These are phyloP conservation scores for Zaprionus kolodkinae DNA, from an alignment of 1,140 invertebrate species.

Conservation along the genomic window DNA sequence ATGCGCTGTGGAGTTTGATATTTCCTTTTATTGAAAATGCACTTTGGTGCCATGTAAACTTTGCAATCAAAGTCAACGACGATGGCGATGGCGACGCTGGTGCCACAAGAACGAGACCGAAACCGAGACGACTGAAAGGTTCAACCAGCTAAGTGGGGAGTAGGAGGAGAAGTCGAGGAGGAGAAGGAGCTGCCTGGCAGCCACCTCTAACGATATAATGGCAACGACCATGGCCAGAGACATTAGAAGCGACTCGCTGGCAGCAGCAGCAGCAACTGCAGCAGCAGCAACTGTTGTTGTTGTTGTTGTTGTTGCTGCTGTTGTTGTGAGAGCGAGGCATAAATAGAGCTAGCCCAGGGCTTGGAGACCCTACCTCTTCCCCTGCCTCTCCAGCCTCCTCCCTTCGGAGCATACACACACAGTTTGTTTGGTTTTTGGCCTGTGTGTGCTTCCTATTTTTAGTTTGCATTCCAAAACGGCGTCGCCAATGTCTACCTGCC, in stretches of 20 bases:
- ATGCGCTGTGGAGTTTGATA: constrained; percentile 69
- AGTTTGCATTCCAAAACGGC: constrained; percentile 60
- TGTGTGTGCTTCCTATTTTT: constrained; percentile 51
- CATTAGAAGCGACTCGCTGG: constrained; percentile 62
- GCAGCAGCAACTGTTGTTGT: constrained; percentile 33
- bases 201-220: constrained; percentile 79
- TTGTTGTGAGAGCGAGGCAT: constrained; percentile 57
- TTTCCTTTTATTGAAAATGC: constrained; percentile 82
- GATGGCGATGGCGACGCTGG: constrained; percentile 32
- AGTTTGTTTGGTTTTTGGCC: constrained; percentile 39
- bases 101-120: constrained; percentile 51
- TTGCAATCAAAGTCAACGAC: constrained; percentile 76
- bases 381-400: too few species aligned
- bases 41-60: constrained; percentile 81
- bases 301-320: constrained; percentile 41
- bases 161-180: neutral
- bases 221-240: constrained; percentile 74
- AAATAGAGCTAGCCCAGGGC: constrained; percentile 59
- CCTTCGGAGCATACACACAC: neutral
- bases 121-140: constrained; percentile 42
- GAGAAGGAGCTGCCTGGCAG: constrained; percentile 26
- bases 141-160: constrained; percentile 18
- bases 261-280: constrained; percentile 32
- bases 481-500: constrained; percentile 27
- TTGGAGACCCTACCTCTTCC: neutral